Conservation (phyloP, 2,113 vertebrate genomes). For the Nesogale talazaci region DNA sequence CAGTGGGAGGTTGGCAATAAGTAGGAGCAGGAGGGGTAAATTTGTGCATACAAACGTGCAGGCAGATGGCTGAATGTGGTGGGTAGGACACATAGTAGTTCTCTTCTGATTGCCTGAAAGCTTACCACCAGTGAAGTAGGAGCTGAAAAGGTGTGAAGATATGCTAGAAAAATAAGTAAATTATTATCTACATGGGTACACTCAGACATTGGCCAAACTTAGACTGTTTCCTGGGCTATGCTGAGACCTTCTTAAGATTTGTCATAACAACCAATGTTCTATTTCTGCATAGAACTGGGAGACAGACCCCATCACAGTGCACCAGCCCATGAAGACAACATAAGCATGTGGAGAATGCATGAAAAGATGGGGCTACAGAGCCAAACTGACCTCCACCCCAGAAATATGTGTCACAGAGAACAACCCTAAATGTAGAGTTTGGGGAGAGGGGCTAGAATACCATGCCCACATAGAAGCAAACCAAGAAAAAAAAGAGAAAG, state of each 20-base stretch:
- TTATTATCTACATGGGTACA: neutral
- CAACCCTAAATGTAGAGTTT: no score
- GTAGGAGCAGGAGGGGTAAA: neutral
- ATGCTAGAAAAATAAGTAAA: neutral
- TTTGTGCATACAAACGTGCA: neutral
- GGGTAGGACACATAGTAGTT: neutral
- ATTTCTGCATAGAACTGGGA: no score
- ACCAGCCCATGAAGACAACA: no score
- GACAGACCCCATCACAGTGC: no score
- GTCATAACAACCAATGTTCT: neutral
- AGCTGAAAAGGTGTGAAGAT: neutral
- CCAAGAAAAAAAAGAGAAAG: no score
- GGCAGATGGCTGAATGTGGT: neutral
- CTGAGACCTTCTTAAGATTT: neutral
- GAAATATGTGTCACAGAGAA: no score
- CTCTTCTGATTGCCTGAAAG: slow-evolving; percentile 21
- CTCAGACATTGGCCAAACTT: neutral
- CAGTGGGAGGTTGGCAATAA: neutral
- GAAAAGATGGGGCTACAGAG: no score
- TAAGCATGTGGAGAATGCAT: no score
- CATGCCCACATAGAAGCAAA: no score
- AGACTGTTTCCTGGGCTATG: neutral
- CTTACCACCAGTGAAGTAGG: neutral
- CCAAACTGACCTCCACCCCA: no score
- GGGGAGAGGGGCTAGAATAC: no score